phyloP scores from a whole-genome alignment of 2,113 vertebrate genomes.

The Corythornis cristatus region DNA sequence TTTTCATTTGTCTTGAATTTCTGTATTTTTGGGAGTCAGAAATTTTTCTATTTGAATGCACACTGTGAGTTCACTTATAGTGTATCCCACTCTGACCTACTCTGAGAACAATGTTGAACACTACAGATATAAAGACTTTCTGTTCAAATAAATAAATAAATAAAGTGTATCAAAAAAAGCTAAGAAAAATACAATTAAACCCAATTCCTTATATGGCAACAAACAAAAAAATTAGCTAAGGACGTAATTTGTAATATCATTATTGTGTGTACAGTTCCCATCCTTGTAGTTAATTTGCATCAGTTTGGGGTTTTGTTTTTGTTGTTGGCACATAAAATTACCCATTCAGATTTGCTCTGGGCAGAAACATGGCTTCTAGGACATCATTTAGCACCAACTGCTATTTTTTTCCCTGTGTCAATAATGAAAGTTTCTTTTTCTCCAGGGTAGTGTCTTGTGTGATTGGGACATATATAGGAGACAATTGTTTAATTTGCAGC shows the following conservation, averaged over 20 bases:
- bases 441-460: background rate
- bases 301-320: background rate
- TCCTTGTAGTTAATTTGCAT: background rate
- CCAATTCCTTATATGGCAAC: background rate
- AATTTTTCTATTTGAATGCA: background rate
- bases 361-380: background rate
- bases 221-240: background rate
- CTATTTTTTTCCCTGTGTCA: background rate
- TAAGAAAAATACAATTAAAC: background rate
- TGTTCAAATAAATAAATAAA: background rate
- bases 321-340: background rate
- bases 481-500: background rate
- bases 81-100: background rate
- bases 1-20: background rate
- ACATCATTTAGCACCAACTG: background rate
- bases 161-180: background rate
- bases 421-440: background rate
- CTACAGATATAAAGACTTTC: background rate
- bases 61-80: background rate
- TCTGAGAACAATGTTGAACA: background rate
- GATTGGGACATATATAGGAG: background rate
- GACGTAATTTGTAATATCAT: background rate
- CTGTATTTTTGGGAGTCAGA: background rate
- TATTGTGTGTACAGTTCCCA: background rate
- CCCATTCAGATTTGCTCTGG: background rate